These are phyloP conservation scores for Scleropages formosus DNA, from an alignment of 2,797 vertebrate species.

Conservation along the genomic window DNA sequence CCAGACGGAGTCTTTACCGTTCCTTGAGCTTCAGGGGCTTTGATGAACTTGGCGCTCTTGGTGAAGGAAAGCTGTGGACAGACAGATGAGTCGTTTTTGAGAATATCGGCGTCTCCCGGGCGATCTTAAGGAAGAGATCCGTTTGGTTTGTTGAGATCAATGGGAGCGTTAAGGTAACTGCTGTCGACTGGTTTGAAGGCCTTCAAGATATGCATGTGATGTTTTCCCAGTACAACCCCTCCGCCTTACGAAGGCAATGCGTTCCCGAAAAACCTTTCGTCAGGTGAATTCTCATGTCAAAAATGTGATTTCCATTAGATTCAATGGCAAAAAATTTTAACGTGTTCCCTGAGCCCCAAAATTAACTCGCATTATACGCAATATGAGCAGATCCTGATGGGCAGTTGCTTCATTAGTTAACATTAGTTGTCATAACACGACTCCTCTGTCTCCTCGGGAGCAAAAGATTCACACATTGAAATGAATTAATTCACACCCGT, in stretches of 20 bases:
- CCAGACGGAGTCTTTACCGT: not conserved
- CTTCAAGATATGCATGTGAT: constrained; percentile 1
- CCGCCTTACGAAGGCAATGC: constrained; percentile 42
- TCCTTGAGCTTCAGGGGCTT: not conserved
- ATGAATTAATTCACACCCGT: too few relatives aligned
- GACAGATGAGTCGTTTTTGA: not conserved
- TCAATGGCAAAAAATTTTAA: not conserved
- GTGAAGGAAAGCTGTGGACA: not conserved
- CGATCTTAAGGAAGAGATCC: not conserved
- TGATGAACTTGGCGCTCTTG: not conserved
- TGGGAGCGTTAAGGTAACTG: not conserved
- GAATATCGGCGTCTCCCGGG: not conserved
- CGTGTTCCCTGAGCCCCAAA: too few relatives aligned
- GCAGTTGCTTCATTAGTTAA: too few relatives aligned
- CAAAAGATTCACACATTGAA: too few relatives aligned
- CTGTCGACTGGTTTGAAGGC: too few relatives aligned
- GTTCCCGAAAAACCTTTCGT: constrained; percentile 42
- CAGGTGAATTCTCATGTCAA: constrained; percentile 37
- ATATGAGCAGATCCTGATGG: too few relatives aligned
- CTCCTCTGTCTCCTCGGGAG: too few relatives aligned
- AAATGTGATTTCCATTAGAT: constrained; percentile 34
- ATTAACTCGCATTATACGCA: too few relatives aligned
- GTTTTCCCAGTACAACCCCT: not conserved
- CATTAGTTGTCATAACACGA: too few relatives aligned
- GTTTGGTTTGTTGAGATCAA: not conserved